phyloP scores from a whole-genome alignment of 2,797 vertebrate genomes.

The Leptodactylus fallax region DNA sequence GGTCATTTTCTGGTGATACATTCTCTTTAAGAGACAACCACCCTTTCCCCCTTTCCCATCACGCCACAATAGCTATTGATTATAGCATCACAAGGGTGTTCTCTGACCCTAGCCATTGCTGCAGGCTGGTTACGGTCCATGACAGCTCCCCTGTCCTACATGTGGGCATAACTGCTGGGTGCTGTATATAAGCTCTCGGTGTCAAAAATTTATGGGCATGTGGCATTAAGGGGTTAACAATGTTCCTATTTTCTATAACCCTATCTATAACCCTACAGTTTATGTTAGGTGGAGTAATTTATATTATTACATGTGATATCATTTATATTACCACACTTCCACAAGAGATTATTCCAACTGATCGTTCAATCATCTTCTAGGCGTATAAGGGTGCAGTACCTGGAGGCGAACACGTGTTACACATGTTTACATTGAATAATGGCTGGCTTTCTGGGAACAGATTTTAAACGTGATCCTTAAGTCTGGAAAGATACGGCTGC shows the following conservation, averaged over 20 bases:
- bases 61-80: no score
- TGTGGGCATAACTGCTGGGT: no score
- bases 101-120: no score
- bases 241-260: background rate
- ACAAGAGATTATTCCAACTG: conserved; percentile 25
- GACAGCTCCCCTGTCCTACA: no score
- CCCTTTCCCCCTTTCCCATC: no score
- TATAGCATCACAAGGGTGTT: no score
- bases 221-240: background rate
- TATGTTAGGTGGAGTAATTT: background rate
- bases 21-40: no score
- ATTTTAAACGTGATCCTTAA: conserved; percentile 1
- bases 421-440: conserved; percentile 24
- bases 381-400: background rate
- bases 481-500: conserved; percentile 9
- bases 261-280: conserved; percentile 5
- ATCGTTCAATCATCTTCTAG: background rate
- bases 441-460: conserved; percentile 23
- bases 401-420: conserved; percentile 10
- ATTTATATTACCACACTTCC: conserved; percentile 21
- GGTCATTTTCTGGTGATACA: no score
- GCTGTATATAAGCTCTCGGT: no score
- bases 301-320: conserved; percentile 24
- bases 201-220: no score
- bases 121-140: no score